Evolutionary conservation across 1,140 invertebrate genomes (phyloP).

Genomic region (Drosophila leontia): DNA sequence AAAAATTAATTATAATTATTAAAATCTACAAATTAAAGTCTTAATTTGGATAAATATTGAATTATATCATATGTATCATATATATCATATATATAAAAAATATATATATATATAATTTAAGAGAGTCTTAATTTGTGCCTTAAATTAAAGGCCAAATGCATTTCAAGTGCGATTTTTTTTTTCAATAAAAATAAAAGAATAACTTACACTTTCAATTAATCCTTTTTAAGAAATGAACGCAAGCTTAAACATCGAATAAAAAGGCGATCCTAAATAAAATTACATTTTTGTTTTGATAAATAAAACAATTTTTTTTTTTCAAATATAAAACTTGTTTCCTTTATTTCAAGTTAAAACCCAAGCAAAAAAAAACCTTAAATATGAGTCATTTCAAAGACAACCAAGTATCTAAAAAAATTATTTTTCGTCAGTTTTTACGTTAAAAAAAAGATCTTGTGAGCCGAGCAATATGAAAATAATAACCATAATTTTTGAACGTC

Average conservation of each 20-base stretch:
- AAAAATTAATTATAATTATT: too few species aligned
- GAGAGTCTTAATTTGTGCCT: too few species aligned
- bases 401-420: background rate
- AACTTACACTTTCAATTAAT: too few species aligned
- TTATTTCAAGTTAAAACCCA: constrained; percentile 1
- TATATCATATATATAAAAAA: too few species aligned
- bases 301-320: constrained; percentile 8
- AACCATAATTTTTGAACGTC: constrained; percentile 1
- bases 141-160: too few species aligned
- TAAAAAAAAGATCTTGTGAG: background rate
- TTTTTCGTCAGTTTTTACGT: background rate
- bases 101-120: too few species aligned
- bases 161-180: too few species aligned
- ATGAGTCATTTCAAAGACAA: background rate
- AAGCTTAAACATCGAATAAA: background rate
- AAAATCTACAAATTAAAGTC: too few species aligned
- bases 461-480: constrained; percentile 26
- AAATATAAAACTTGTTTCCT: background rate
- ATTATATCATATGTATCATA: too few species aligned
- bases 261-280: background rate
- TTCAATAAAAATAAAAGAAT: too few species aligned
- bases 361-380: background rate
- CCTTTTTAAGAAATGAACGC: background rate
- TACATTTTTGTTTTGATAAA: background rate
- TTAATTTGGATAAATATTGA: too few species aligned